Conservation (phyloP, 2,888 invertebrate species). For the Caradrina clavipalpis region DNA sequence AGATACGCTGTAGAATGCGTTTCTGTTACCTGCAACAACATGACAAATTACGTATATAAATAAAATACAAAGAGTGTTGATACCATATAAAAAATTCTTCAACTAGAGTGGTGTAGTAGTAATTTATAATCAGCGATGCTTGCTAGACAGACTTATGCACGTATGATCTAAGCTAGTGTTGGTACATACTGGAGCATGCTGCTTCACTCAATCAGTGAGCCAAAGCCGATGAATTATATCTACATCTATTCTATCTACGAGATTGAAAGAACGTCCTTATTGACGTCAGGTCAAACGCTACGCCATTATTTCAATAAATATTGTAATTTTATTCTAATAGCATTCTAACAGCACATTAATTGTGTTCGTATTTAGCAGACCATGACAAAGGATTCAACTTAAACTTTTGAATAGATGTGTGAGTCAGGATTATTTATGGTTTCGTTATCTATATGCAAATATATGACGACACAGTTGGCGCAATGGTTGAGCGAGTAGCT, state of each 20-base stretch:
- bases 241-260: background rate
- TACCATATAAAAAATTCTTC: background rate
- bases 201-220: background rate
- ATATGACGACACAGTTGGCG: too few relatives aligned
- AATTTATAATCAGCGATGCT: background rate
- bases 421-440: background rate
- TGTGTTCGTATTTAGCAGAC: slow-evolving; percentile 2
- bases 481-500: too few relatives aligned
- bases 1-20: slow-evolving; percentile 81
- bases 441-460: too few relatives aligned
- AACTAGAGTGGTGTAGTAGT: background rate
- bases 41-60: slow-evolving; percentile 3
- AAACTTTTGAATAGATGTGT: too few relatives aligned
- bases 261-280: background rate
- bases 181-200: too few relatives aligned
- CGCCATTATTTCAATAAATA: slow-evolving; percentile 2
- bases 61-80: too few relatives aligned
- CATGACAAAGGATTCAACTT: background rate
- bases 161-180: background rate
- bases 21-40: slow-evolving; percentile 78
- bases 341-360: background rate
- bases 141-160: background rate
- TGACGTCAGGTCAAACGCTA: background rate
- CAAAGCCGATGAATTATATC: background rate
- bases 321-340: slow-evolving; percentile 29